A percentile compares a stretch with the other conserved stretches of the same genome.
Conservation (phyloP, 1,140 invertebrate species). For the Aphelenchoides besseyi region DNA sequence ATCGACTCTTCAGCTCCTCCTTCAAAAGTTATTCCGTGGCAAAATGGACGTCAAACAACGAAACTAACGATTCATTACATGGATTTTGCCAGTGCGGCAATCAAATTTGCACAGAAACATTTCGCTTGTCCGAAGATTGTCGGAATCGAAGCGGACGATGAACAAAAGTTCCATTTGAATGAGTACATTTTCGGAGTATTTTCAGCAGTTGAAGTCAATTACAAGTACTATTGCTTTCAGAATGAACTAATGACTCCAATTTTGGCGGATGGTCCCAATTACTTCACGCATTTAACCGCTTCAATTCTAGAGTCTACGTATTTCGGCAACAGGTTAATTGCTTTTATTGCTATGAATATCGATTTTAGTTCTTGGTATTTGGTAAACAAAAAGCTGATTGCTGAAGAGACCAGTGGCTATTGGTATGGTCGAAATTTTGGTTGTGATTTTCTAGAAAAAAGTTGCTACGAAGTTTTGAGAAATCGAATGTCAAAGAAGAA, state of each 20-base stretch:
- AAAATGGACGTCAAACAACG: background rate
- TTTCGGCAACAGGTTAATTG: constrained; percentile 27
- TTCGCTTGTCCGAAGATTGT: constrained; percentile 30
- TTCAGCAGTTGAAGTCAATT: background rate
- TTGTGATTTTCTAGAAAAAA: constrained; percentile 31
- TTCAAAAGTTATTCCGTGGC: constrained; percentile 13
- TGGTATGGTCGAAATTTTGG: constrained; percentile 38
- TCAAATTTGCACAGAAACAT: constrained; percentile 27
- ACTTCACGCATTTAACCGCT: constrained; percentile 37
- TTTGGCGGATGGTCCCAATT: constrained; percentile 38
- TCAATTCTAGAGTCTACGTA: constrained; percentile 38
- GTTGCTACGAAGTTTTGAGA: constrained; percentile 33
- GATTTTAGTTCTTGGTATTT: constrained; percentile 40
- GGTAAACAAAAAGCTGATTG: constrained; percentile 29
- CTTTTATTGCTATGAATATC: background rate
- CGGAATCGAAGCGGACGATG: constrained; percentile 43
- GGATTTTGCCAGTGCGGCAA: constrained; percentile 38
- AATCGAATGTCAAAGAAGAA: too few species aligned
- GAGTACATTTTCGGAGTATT: constrained; percentile 46
- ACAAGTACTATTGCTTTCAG: constrained; percentile 24
- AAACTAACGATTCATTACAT: constrained; percentile 26
- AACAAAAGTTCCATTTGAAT: constrained; percentile 39
- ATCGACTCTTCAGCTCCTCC: background rate
- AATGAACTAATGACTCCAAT: constrained; percentile 46
- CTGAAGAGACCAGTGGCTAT: constrained; percentile 30